phyloP scores from a whole-genome alignment of 1,140 invertebrate species.

The Chlorops oryzae region DNA sequence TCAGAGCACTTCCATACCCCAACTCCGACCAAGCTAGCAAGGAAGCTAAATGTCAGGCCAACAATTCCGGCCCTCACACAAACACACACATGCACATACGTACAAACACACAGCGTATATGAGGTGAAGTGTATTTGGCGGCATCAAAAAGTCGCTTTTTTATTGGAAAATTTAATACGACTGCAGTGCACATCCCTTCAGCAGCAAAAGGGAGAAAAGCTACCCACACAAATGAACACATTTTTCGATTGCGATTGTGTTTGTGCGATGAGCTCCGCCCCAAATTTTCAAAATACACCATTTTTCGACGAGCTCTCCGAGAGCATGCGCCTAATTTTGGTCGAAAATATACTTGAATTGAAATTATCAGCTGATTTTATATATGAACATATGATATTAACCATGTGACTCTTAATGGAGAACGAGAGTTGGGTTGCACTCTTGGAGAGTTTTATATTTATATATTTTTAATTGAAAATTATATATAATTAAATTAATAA shows the following conservation, averaged over 20 bases:
- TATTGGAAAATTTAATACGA: slow-evolving; percentile 24
- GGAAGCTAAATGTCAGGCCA: not conserved
- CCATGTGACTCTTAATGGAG: too few relatives aligned
- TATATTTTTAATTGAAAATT: too few relatives aligned
- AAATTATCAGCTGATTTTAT: too few relatives aligned
- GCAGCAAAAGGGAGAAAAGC: too few relatives aligned
- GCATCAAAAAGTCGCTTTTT: slow-evolving; percentile 48
- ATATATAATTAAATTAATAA: too few relatives aligned
- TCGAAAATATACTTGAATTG: too few relatives aligned
- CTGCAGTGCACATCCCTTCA: slow-evolving; percentile 10
- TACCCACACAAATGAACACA: not conserved
- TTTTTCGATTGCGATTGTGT: not conserved
- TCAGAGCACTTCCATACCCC: too few relatives aligned
- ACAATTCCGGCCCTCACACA: not conserved
- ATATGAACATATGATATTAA: too few relatives aligned
- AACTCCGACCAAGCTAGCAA: not conserved
- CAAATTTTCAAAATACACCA: not conserved
- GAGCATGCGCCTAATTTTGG: too few relatives aligned
- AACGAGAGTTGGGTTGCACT: too few relatives aligned
- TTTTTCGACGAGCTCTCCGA: not conserved
- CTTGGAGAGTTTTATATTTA: too few relatives aligned
- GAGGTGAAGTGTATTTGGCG: slow-evolving; percentile 10
- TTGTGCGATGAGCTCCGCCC: not conserved
- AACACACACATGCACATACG: slow-evolving; percentile 12
- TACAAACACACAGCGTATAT: slow-evolving; percentile 12